Percentiles rank a stretch among this genome's conserved stretches.
Evolutionary conservation across 2,797 vertebrate species (phyloP).

Genomic region (Xenops minutus): DNA sequence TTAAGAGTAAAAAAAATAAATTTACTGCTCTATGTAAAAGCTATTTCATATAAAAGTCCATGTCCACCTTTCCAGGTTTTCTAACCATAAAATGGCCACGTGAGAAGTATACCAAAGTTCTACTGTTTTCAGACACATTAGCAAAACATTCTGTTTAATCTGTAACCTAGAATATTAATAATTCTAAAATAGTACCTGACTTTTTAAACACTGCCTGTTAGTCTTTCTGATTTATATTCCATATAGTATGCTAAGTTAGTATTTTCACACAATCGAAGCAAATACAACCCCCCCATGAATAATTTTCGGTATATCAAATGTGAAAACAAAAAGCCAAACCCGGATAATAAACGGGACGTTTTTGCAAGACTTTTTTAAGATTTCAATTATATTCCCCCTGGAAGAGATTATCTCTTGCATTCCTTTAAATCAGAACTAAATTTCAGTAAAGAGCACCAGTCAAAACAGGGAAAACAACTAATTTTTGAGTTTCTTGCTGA

Average conservation of each 20-base stretch:
- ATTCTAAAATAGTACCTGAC: background rate
- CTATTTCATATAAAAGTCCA: background rate
- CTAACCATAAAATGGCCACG: background rate
- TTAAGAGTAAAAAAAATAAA: background rate
- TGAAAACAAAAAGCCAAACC: background rate
- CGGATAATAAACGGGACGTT: background rate
- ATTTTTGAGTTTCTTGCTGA: background rate
- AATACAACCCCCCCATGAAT: accelerated
- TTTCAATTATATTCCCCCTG: background rate
- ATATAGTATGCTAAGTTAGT: background rate
- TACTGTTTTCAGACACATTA: background rate
- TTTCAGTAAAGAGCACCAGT: background rate
- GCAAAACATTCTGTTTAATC: background rate
- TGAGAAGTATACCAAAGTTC: background rate
- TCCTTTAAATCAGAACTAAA: background rate
- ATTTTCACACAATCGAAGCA: background rate
- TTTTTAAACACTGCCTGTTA: background rate
- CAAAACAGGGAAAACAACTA: background rate
- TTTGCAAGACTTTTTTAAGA: background rate
- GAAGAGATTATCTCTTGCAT: background rate
- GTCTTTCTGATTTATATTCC: background rate
- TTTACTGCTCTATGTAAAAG: background rate
- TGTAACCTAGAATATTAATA: background rate
- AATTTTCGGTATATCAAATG: background rate
- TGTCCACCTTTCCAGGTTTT: background rate